A percentile compares a stretch with the other conserved stretches of the same genome.
These are phyloP conservation scores for Allophyes oxyacanthae DNA, from an alignment of 2,888 invertebrate genomes.

Conservation along the genomic window DNA sequence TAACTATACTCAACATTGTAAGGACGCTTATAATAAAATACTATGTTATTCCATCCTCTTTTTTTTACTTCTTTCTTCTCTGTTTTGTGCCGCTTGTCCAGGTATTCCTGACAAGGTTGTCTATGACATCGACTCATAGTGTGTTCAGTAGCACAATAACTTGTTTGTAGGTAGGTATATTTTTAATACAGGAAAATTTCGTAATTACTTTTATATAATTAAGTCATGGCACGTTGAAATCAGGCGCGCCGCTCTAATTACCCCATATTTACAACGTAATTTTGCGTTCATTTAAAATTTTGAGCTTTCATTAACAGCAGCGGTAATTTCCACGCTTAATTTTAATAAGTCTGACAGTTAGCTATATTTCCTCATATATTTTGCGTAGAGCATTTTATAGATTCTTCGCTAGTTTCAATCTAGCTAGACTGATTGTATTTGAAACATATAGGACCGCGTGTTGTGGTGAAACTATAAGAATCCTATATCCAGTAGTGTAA, in stretches of 20 bases:
- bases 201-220: slow-evolving; percentile 13
- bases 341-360: slow-evolving; percentile 43
- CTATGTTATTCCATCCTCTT: too few species aligned
- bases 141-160: too few species aligned
- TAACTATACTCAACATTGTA: too few species aligned
- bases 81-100: too few species aligned
- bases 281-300: slow-evolving; percentile 58
- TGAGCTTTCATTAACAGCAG: slow-evolving; percentile 55
- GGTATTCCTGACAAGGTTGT: too few species aligned
- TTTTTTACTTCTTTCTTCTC: too few species aligned
- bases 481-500: too few species aligned
- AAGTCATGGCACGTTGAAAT: slow-evolving; percentile 42
- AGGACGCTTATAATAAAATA: too few species aligned
- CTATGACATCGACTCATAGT: too few species aligned
- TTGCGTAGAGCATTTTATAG: slow-evolving; percentile 10
- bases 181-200: too few species aligned
- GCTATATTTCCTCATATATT: slow-evolving; percentile 23
- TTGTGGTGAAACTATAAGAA: too few species aligned
- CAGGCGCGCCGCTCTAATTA: slow-evolving; percentile 54
- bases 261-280: slow-evolving; percentile 56
- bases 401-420: not conserved
- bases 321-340: slow-evolving; percentile 55
- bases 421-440: not conserved
- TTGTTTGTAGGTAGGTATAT: too few species aligned
- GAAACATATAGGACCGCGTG: not conserved